phyloP scores from a whole-genome alignment of 2,888 invertebrate genomes.

The Patella ulyssiponensis region DNA sequence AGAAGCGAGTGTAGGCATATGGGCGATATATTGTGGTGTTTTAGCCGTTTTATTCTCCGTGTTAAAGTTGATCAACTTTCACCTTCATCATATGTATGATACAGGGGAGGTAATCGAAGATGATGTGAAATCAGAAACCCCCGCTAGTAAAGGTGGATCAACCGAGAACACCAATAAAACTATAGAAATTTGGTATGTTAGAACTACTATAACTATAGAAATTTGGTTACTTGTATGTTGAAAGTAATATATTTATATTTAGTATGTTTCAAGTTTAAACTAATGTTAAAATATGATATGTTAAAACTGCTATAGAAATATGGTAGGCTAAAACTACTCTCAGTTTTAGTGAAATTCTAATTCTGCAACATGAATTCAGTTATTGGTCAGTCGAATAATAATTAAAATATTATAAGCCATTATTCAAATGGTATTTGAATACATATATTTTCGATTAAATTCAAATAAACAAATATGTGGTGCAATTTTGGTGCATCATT shows the following conservation, averaged over 20 bases:
- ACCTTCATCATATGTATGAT: slow-evolving; percentile 93
- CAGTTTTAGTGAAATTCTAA: too few relatives aligned
- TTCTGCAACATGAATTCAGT: too few relatives aligned
- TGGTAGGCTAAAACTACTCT: slow-evolving; percentile 12
- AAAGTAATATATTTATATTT: not conserved
- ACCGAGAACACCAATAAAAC: slow-evolving; percentile 29
- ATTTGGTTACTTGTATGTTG: too few relatives aligned
- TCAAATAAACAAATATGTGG: too few relatives aligned
- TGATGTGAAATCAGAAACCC: slow-evolving; percentile 34
- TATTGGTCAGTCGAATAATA: too few relatives aligned
- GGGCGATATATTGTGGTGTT: slow-evolving; percentile 88
- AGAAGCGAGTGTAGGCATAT: slow-evolving; percentile 85
- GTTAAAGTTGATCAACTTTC: slow-evolving; percentile 90
- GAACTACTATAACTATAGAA: too few relatives aligned
- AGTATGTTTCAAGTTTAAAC: slow-evolving; percentile 5
- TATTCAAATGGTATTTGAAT: too few relatives aligned
- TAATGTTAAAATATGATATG: slow-evolving; percentile 27
- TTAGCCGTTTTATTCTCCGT: slow-evolving; percentile 85
- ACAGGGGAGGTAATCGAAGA: slow-evolving; percentile 82
- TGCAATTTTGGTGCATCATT: too few relatives aligned
- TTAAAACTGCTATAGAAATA: slow-evolving; percentile 19
- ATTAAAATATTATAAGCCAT: too few relatives aligned
- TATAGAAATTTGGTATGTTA: slow-evolving; percentile 27
- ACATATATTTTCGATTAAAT: too few relatives aligned
- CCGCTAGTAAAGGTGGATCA: slow-evolving; percentile 31